These are phyloP conservation scores for Tetraneura akinire DNA, from an alignment of 1,140 invertebrate genomes.

Conservation along the genomic window DNA sequence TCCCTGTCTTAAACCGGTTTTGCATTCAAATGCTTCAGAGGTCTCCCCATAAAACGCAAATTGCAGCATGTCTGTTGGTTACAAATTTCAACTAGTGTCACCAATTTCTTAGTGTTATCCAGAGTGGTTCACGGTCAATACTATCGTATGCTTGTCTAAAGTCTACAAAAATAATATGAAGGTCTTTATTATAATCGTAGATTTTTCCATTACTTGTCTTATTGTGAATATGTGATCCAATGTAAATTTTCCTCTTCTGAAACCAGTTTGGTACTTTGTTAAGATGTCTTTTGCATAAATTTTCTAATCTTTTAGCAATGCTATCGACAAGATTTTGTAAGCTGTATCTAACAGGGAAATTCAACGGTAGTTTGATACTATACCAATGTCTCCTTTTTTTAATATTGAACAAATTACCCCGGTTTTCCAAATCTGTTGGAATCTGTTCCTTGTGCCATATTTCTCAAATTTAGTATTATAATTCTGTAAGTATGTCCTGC, in stretches of 20 bases:
- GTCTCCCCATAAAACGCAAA: background rate
- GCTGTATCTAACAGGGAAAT: background rate
- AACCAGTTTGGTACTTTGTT: background rate
- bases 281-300: too few species aligned
- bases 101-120: conserved; percentile 4
- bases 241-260: background rate
- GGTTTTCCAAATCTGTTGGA: background rate
- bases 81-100: background rate
- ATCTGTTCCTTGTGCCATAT: conserved; percentile 7
- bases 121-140: background rate
- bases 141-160: background rate
- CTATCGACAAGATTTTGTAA: background rate
- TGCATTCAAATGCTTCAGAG: background rate
- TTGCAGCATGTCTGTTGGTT: conserved; percentile 4
- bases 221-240: background rate
- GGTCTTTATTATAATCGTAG: conserved; percentile 6
- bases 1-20: background rate
- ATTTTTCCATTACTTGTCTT: conserved; percentile 5
- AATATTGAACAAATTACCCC: background rate
- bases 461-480: background rate
- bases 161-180: background rate
- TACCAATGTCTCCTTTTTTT: too few species aligned
- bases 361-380: background rate
- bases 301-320: too few species aligned
- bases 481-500: background rate